A percentile compares a stretch with the other conserved stretches of the same genome.
These are phyloP conservation scores for Sylvilagus bachmani DNA, from an alignment of 2,113 vertebrate genomes.

Conservation along the genomic window DNA sequence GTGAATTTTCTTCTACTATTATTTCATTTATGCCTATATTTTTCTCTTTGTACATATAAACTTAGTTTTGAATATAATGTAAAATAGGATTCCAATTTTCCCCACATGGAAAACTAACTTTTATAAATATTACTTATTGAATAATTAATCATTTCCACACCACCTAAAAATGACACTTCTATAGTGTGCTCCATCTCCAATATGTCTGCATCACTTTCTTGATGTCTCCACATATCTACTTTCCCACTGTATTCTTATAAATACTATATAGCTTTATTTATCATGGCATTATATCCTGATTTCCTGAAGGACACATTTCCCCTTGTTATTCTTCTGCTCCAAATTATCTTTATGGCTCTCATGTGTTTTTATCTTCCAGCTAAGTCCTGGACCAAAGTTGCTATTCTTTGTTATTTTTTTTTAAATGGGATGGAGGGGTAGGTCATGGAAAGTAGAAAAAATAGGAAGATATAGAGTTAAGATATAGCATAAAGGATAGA, in stretches of 20 bases:
- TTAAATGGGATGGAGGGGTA: background rate
- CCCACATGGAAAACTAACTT: background rate
- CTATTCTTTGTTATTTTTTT: background rate
- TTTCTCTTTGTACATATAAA: background rate
- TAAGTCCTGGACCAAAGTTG: background rate
- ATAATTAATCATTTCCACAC: conserved; percentile 7
- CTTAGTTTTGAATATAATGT: background rate
- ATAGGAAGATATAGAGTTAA: background rate
- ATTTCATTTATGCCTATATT: background rate
- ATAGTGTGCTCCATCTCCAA: background rate
- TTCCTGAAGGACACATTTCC: background rate
- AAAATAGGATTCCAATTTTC: background rate
- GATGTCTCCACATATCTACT: background rate
- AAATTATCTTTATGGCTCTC: no score
- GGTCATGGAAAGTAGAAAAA: background rate
- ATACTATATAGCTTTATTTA: background rate
- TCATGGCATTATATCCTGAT: background rate
- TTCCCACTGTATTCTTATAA: background rate
- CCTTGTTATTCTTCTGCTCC: background rate
- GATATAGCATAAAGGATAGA: background rate
- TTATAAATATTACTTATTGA: background rate
- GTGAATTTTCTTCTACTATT: background rate
- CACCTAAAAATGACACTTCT: background rate
- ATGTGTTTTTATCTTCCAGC: background rate
- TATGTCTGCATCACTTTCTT: background rate